These are phyloP conservation scores for Xyliphius kryptos DNA, from an alignment of 2,113 vertebrate species.

Conservation along the genomic window DNA sequence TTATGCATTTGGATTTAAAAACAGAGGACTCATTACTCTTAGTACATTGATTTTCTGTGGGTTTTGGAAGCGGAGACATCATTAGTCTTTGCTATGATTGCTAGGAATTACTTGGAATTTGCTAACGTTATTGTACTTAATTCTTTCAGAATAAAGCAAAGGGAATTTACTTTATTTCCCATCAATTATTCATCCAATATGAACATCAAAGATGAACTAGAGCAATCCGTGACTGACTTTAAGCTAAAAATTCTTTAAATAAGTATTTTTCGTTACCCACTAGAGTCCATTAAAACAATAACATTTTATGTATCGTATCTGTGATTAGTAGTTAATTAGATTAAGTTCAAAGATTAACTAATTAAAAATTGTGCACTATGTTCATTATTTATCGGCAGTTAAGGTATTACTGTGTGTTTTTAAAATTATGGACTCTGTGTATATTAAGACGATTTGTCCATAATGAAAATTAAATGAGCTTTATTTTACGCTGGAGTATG, in stretches of 20 bases:
- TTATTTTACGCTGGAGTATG: too few species aligned
- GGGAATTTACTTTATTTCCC: neutral
- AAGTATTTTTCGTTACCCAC: neutral
- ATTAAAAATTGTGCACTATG: too few species aligned
- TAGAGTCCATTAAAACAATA: neutral
- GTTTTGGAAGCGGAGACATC: neutral
- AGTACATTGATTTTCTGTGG: neutral
- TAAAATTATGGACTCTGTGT: too few species aligned
- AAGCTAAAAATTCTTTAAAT: constrained; percentile 2
- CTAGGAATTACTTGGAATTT: neutral
- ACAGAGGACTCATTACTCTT: neutral
- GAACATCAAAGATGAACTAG: neutral
- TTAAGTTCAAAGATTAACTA: too few species aligned
- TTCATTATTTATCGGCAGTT: too few species aligned
- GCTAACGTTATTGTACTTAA: neutral
- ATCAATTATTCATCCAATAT: neutral
- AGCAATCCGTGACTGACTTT: neutral
- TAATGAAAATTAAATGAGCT: too few species aligned
- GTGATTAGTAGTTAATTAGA: too few species aligned
- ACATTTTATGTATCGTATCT: too few species aligned
- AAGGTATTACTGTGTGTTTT: too few species aligned
- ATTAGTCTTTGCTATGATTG: neutral
- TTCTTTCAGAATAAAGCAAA: neutral
- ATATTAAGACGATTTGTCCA: too few species aligned
- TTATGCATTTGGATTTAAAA: too few species aligned